Base-by-base conservation (phyloP, 2,113 vertebrate species). In the Physeter macrocephalus region DNA sequence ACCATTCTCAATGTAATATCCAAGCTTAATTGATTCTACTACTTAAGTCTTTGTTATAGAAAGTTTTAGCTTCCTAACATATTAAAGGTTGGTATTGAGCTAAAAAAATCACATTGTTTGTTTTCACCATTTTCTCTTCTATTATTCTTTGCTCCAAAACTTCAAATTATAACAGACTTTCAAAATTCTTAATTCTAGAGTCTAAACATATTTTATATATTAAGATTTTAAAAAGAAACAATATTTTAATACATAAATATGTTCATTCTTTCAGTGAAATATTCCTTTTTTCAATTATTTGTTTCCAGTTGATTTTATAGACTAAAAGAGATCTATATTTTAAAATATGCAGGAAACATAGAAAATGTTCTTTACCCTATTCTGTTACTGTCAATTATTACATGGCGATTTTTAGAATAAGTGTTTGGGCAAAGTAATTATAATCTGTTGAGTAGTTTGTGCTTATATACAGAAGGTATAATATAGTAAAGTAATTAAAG, bases 61-160 rank as follows among this genome's bases (percentile, higher is more conserved):
- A 90, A 49, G 12, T n/a, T 87, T 75, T 81, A 64, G 21, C 21
- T 69, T 31, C 27, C 36, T 94, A 41, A 81, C 85, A 69, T 46
- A 77, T 84, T 92, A 69, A 86, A 75, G 46, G 5, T 64, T 71
- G 8, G 5, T 29, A 72, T 6, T 84, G 31, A 49, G 21, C 83
- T 43, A 77, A 36, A 61, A 82, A 66, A 67, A 43, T n/a, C 59
- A 59, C 29, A 0, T 77, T 59, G 12, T 9, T 69, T 75, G 10
- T 95, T 94, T 95, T 90, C 29, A 67, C 6, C 21, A 80, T 61
- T 95, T 86, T 88, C 34, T 54, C 29, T 95, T 82, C 31, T 96
- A 54, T 46, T 80, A 34, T 43, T 39, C 11, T 90, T 94, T 87
- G 7, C 21, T 66, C 31, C 15, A 39, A 71, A 86, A 36, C 8